Evolutionary conservation across 92 coral and sea anemone species (phyloP).

Genomic region (Siderastrea siderea): DNA sequence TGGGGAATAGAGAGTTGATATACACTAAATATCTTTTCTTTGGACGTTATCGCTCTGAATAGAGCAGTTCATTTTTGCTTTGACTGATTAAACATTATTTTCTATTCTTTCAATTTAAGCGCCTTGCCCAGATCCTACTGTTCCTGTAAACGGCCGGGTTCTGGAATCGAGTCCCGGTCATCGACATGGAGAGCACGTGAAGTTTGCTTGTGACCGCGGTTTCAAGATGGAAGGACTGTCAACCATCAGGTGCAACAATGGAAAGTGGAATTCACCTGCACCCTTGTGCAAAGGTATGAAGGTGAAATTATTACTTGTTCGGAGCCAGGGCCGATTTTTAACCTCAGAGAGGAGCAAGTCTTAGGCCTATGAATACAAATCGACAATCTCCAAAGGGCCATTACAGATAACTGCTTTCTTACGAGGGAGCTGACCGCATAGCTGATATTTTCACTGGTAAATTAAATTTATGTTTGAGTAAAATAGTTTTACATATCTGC

Average conservation of each 20-base stretch:
- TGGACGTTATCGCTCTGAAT: too few species aligned
- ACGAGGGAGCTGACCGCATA: too few species aligned
- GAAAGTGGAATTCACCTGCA: constrained; percentile 53
- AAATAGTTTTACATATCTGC: too few species aligned
- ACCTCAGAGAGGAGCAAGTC: too few species aligned
- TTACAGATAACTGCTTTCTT: too few species aligned
- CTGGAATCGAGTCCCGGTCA: neutral
- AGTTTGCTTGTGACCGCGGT: constrained; percentile 35
- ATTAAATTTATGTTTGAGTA: too few species aligned
- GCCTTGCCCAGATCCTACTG: constrained; percentile 10
- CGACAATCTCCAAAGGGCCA: too few species aligned
- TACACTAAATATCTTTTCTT: too few species aligned
- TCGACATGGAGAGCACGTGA: constrained; percentile 26
- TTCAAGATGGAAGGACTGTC: constrained; percentile 3
- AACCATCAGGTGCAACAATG: constrained; percentile 21
- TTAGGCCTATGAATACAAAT: neutral
- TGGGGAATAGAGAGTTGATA: constrained; percentile 34
- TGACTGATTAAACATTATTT: neutral
- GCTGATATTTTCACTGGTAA: too few species aligned
- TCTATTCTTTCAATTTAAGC: constrained; percentile 2
- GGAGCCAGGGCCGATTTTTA: too few species aligned
- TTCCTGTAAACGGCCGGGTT: constrained; percentile 20
- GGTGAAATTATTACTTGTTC: neutral
- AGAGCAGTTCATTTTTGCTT: neutral
- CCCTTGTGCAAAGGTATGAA: constrained; percentile 59